Evolutionary conservation across 64 coral and sea anemone genomes (phyloP).

Genomic region (Catalaphyllia jardinei): DNA sequence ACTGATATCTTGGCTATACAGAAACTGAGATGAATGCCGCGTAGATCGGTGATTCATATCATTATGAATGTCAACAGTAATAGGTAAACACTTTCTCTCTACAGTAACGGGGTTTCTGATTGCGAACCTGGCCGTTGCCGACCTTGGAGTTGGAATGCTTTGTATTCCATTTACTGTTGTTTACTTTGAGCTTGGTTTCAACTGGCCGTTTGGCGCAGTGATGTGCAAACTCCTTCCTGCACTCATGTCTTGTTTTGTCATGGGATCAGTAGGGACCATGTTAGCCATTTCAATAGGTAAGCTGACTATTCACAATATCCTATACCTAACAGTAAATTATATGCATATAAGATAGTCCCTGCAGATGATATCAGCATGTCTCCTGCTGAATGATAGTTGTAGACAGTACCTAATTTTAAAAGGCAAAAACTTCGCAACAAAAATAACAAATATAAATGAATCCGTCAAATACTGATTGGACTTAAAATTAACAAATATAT

Average conservation of each 20-base stretch:
- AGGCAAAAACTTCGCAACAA: too few relatives aligned
- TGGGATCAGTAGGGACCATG: constrained; percentile 90
- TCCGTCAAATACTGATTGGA: too few relatives aligned
- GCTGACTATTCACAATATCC: background rate
- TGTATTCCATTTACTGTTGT: constrained; percentile 92
- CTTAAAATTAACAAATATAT: too few relatives aligned
- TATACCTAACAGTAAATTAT: background rate
- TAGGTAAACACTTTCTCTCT: background rate
- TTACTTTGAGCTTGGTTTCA: constrained; percentile 69
- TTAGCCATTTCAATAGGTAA: constrained; percentile 93
- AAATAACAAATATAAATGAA: too few relatives aligned
- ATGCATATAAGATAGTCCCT: background rate
- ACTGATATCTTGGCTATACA: too few relatives aligned
- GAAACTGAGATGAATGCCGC: too few relatives aligned
- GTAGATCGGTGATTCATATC: background rate
- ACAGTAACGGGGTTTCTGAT: constrained; percentile 88
- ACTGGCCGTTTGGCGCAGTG: constrained; percentile 79
- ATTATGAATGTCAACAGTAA: background rate
- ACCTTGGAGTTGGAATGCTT: constrained; percentile 82
- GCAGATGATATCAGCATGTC: background rate
- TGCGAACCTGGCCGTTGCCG: constrained; percentile 84
- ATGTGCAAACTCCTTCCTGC: constrained; percentile 87
- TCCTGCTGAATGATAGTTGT: too few relatives aligned
- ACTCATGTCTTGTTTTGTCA: constrained; percentile 69
- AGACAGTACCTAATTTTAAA: too few relatives aligned